phyloP scores from a whole-genome alignment of 2,888 invertebrate species.

The Rhagophthalmus giganteus region DNA sequence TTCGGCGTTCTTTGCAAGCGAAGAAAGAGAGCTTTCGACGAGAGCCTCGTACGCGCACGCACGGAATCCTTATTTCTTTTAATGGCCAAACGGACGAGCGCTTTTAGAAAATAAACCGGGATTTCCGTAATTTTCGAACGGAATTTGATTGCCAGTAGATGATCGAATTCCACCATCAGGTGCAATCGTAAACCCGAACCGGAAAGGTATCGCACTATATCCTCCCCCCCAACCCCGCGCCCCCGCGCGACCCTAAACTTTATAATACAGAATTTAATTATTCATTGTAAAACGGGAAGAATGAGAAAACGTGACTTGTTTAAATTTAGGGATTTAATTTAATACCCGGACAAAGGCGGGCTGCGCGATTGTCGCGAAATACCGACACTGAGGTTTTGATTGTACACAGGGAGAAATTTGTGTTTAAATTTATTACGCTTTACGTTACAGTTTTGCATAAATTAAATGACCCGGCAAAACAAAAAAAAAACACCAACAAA shows the following conservation, averaged over 20 bases:
- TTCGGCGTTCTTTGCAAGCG: too few relatives aligned
- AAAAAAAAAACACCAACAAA: constrained; percentile 7
- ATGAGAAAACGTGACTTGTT: constrained; percentile 37
- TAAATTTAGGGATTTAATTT: constrained; percentile 33
- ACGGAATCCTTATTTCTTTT: too few relatives aligned
- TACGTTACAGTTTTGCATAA: constrained; percentile 27
- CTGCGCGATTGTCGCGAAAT: constrained; percentile 29
- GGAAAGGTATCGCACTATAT: constrained; percentile 20
- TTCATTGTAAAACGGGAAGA: constrained; percentile 37
- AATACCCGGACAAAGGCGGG: constrained; percentile 28
- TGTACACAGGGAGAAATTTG: constrained; percentile 27
- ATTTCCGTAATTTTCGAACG: constrained; percentile 12
- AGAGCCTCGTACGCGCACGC: too few relatives aligned
- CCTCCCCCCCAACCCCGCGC: too few relatives aligned
- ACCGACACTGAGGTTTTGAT: constrained; percentile 28
- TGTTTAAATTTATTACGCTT: constrained; percentile 28
- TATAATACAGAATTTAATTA: constrained; percentile 37
- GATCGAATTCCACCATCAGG: constrained; percentile 29
- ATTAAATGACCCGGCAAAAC: constrained; percentile 23
- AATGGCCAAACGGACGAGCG: not conserved
- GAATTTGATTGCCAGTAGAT: constrained; percentile 24
- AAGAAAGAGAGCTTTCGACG: too few relatives aligned
- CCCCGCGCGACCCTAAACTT: constrained; percentile 29
- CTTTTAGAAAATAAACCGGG: not conserved
- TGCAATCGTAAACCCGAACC: constrained; percentile 27